A percentile compares a stretch with the other conserved stretches of the same genome.
Evolutionary conservation across 2,888 invertebrate species (phyloP).

Genomic region (Eucera pruinosa): DNA sequence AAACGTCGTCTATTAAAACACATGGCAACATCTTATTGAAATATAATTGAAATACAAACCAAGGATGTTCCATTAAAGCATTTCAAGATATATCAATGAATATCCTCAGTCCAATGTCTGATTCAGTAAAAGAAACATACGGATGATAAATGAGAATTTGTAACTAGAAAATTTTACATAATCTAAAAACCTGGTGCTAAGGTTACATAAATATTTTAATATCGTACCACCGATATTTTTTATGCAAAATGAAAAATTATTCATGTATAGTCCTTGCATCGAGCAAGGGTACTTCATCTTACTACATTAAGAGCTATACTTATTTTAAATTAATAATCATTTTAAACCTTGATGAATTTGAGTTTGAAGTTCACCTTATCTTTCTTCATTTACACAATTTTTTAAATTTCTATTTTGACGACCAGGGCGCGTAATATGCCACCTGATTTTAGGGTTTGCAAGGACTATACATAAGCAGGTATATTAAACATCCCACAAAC

Average conservation of each 20-base stretch:
- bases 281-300: no score
- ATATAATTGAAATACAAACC: conserved; percentile 1
- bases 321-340: no score
- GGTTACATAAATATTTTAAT: conserved; percentile 33
- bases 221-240: conserved; percentile 2
- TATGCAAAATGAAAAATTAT: no score
- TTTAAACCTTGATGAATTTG: no score
- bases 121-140: background rate
- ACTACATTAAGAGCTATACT: no score
- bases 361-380: no score
- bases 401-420: no score
- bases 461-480: conserved; percentile 1
- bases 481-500: conserved; percentile 23
- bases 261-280: no score
- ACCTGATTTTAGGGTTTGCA: no score
- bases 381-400: no score
- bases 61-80: conserved; percentile 26
- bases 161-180: conserved; percentile 19
- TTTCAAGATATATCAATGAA: conserved; percentile 31
- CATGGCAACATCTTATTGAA: background rate
- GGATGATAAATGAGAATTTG: conserved; percentile 1
- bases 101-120: background rate
- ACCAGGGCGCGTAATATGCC: no score
- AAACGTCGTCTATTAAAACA: conserved; percentile 86
- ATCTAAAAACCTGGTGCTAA: conserved; percentile 29